phyloP scores from a whole-genome alignment of 2,113 vertebrate species.

The Ia io region DNA sequence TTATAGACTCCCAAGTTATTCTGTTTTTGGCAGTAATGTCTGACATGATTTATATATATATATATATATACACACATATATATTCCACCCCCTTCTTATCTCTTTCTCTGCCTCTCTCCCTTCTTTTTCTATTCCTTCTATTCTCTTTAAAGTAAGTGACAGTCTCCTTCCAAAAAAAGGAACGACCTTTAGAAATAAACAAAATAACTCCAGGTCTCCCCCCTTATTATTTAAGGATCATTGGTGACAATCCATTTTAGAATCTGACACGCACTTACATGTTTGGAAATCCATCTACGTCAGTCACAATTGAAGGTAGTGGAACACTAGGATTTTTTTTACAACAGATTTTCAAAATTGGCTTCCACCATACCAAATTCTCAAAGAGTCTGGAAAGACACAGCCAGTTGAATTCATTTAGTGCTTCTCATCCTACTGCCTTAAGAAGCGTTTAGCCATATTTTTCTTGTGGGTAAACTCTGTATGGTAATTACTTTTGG shows the following conservation, averaged over 20 bases:
- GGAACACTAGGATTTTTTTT: neutral
- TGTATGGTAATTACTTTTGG: slow-evolving; percentile 49
- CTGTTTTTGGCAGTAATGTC: neutral
- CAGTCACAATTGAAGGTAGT: neutral
- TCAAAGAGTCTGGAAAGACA: neutral
- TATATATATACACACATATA: neutral
- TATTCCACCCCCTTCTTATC: neutral
- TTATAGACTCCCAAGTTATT: neutral
- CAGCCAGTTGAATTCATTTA: slow-evolving; percentile 5
- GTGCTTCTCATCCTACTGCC: neutral
- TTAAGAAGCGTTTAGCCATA: slow-evolving; percentile 21
- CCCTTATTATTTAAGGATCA: neutral
- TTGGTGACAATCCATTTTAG: neutral
- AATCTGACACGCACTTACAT: neutral
- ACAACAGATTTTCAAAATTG: neutral
- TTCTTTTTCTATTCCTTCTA: neutral
- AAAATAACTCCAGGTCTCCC: neutral
- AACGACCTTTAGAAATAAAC: neutral
- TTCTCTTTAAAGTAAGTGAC: neutral
- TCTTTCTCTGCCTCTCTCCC: neutral
- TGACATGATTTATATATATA: neutral
- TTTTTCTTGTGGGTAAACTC: slow-evolving; percentile 38
- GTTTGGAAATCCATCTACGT: neutral
- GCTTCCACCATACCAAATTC: neutral
- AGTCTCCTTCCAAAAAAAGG: neutral